A percentile compares a stretch with the other conserved stretches of the same genome.
These are phyloP conservation scores for Iphiclides podalirius DNA, from an alignment of 2,888 invertebrate genomes.

Conservation along the genomic window DNA sequence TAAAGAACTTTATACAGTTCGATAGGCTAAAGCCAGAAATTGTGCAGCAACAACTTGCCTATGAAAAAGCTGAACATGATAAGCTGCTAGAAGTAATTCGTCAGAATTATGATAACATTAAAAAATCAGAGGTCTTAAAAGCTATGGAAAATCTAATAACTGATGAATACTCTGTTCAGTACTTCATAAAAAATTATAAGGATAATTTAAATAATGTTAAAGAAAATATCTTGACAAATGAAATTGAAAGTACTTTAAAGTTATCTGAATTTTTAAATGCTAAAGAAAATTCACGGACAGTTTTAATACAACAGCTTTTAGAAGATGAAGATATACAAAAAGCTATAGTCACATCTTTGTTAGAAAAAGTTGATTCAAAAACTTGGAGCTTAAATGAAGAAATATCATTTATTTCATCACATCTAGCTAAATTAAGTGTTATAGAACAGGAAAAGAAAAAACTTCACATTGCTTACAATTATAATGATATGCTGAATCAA, in stretches of 20 bases:
- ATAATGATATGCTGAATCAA: slow-evolving; percentile 85
- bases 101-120: slow-evolving; percentile 79
- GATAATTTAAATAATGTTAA: slow-evolving; percentile 83
- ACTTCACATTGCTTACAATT: slow-evolving; percentile 83
- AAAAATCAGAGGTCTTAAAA: slow-evolving; percentile 84
- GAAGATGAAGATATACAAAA: slow-evolving; percentile 86
- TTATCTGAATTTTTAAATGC: slow-evolving; percentile 80
- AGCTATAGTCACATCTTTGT: slow-evolving; percentile 84
- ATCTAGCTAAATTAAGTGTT: slow-evolving; percentile 85
- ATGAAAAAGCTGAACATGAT: slow-evolving; percentile 84
- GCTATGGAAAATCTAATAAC: slow-evolving; percentile 86
- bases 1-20: slow-evolving; percentile 82
- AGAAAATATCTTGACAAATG: slow-evolving; percentile 78
- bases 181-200: slow-evolving; percentile 82
- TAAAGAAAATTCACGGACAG: slow-evolving; percentile 81
- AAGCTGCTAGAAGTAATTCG: slow-evolving; percentile 80
- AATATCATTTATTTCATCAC: slow-evolving; percentile 85
- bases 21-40: slow-evolving; percentile 81
- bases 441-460: slow-evolving; percentile 87
- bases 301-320: slow-evolving; percentile 81
- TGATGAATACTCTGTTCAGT: slow-evolving; percentile 82
- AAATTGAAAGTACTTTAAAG: slow-evolving; percentile 81
- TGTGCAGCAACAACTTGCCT: slow-evolving; percentile 82
- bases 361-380: slow-evolving; percentile 86
- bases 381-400: slow-evolving; percentile 89